Percentiles rank a stretch among this genome's conserved stretches.
Conservation (phyloP, 35 echinoderm and acorn worm species). For the Apostichopus japonicus region DNA sequence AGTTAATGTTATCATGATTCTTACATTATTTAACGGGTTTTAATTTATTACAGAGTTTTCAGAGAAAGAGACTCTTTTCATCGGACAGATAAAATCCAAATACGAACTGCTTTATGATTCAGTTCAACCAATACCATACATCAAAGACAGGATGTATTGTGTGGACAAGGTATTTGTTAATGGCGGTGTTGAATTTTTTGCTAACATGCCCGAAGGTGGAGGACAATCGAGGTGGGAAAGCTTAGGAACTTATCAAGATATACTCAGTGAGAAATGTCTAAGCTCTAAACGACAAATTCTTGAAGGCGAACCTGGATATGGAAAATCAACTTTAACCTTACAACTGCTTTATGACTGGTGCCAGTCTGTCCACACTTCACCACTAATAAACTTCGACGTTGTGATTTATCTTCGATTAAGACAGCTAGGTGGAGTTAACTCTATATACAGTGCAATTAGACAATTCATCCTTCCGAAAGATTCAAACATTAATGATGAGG, state of each 20-base stretch:
- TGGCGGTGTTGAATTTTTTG: not conserved
- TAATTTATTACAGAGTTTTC: not conserved
- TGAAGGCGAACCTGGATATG: constrained; percentile 18
- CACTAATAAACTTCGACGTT: not conserved
- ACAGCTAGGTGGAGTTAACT: no score
- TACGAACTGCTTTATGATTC: not conserved
- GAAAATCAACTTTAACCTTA: not conserved
- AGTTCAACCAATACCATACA: constrained; percentile 19
- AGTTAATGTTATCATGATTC: no score
- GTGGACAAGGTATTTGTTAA: constrained; percentile 17
- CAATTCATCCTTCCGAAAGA: no score
- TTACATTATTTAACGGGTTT: no score
- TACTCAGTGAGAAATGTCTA: not conserved
- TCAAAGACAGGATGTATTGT: constrained; percentile 19
- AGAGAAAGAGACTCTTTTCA: not conserved
- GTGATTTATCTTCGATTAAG: not conserved
- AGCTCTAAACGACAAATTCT: not conserved
- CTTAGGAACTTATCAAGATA: not conserved
- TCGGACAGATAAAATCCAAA: not conserved
- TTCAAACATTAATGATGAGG: not conserved
- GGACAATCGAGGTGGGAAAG: not conserved
- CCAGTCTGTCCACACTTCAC: not conserved
- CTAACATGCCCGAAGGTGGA: not conserved
- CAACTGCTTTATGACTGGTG: constrained; percentile 9
- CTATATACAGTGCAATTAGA: no score